Percentiles rank a stretch among this genome's conserved stretches.
phyloP scores from a whole-genome alignment of 2,888 invertebrate species.

The Dioctria rufipes region DNA sequence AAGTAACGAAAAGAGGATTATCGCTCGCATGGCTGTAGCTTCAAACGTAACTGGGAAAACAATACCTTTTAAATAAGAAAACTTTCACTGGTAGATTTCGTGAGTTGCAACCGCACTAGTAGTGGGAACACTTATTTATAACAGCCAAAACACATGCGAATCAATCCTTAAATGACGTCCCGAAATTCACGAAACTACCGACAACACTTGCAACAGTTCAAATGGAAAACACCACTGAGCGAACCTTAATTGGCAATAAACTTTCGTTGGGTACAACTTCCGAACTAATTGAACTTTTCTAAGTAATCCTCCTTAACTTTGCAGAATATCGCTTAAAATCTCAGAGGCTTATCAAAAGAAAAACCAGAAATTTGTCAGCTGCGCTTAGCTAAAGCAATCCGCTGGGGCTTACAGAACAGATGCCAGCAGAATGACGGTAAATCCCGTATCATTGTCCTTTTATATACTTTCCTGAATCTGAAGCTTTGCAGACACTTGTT shows the following conservation, averaged over 20 bases:
- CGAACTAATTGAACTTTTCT: slow-evolving; percentile 1
- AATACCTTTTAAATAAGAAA: neutral
- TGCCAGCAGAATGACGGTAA: slow-evolving; percentile 48
- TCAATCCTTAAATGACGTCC: neutral
- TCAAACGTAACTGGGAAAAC: neutral
- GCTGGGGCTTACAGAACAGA: slow-evolving; percentile 24
- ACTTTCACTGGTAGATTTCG: neutral
- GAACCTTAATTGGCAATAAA: neutral
- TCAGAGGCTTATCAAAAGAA: neutral
- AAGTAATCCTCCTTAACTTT: neutral
- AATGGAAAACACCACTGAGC: neutral
- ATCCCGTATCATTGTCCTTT: slow-evolving; percentile 44
- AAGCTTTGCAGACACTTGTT: slow-evolving; percentile 50
- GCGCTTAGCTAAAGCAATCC: neutral
- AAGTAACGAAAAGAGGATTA: slow-evolving; percentile 67
- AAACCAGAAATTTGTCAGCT: neutral
- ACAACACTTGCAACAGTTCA: neutral
- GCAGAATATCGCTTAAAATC: neutral
- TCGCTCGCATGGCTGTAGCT: slow-evolving; percentile 66
- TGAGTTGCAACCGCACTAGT: neutral
- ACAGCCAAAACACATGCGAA: neutral
- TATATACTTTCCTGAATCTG: slow-evolving; percentile 47
- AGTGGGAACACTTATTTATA: neutral
- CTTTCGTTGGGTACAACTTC: neutral
- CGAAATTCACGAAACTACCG: neutral